Evolutionary conservation across 2,797 vertebrate genomes (phyloP).

Genomic region (Premnoplex brunnescens): DNA sequence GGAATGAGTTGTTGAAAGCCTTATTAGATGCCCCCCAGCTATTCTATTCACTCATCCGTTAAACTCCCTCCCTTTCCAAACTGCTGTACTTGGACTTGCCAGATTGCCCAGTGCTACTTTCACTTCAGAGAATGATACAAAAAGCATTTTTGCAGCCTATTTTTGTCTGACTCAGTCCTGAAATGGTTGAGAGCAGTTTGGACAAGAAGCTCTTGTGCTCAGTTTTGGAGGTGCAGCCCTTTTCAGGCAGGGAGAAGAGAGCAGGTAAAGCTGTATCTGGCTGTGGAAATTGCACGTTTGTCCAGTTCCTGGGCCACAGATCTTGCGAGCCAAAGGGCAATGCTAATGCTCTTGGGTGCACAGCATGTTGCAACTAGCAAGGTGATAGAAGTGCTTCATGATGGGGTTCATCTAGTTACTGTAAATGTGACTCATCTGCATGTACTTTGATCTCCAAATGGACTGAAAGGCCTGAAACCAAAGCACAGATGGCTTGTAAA

Average conservation of each 20-base stretch:
- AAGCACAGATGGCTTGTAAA: background rate
- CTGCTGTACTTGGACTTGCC: background rate
- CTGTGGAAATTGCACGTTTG: background rate
- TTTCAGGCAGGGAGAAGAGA: background rate
- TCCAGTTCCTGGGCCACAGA: background rate
- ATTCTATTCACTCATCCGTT: background rate
- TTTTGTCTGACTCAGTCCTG: background rate
- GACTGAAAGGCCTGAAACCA: background rate
- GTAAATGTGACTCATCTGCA: constrained; percentile 23
- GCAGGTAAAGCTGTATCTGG: background rate
- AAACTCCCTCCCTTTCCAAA: background rate
- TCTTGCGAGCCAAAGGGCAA: background rate
- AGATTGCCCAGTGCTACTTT: background rate
- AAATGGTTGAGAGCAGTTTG: background rate
- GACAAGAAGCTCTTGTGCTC: background rate
- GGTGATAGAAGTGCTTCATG: background rate
- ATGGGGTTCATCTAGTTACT: background rate
- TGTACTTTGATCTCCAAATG: background rate
- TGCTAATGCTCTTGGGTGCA: background rate
- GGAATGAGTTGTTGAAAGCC: constrained; percentile 4
- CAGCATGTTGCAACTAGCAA: constrained; percentile 7
- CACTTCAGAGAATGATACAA: background rate
- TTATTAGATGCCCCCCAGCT: background rate
- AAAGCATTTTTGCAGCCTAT: background rate
- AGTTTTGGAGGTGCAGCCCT: background rate